Evolutionary conservation across 2,113 vertebrate genomes (phyloP).

Genomic region (Pimephales promelas): DNA sequence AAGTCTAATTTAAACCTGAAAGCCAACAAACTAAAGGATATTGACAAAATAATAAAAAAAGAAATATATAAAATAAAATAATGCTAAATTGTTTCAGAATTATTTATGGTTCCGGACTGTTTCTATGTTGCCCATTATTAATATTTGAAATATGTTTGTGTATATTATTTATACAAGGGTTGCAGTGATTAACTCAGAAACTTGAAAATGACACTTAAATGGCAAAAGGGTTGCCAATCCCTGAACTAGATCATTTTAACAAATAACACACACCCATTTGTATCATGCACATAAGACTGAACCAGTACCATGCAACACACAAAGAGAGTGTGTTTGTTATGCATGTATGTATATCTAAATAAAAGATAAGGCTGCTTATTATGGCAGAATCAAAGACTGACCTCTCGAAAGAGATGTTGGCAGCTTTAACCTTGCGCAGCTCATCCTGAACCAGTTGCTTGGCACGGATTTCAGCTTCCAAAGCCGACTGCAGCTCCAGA

Average conservation of each 20-base stretch:
- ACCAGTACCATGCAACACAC: background rate
- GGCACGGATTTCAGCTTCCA: slow-evolving; percentile 94
- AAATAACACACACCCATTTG: background rate
- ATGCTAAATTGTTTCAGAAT: too few relatives aligned
- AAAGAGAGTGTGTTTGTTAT: background rate
- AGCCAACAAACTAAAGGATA: too few relatives aligned
- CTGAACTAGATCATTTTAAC: background rate
- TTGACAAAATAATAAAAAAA: too few relatives aligned
- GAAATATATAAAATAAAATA: too few relatives aligned
- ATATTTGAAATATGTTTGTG: too few relatives aligned
- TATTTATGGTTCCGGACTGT: too few relatives aligned
- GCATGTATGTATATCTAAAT: background rate
- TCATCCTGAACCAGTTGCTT: slow-evolving; percentile 95
- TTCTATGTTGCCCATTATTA: too few relatives aligned
- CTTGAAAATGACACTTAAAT: too few relatives aligned
- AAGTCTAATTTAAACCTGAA: too few relatives aligned
- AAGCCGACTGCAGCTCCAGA: slow-evolving; percentile 94
- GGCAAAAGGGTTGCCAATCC: too few relatives aligned
- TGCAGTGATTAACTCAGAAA: too few relatives aligned
- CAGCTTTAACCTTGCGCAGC: slow-evolving; percentile 86
- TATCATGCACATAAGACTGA: background rate
- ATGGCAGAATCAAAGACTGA: slow-evolving; percentile 61
- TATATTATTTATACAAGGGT: too few relatives aligned
- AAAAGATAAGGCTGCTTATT: background rate
- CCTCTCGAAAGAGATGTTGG: slow-evolving; percentile 90